Conservation (phyloP, 2,797 vertebrate species). For the Sorex maritimensis region DNA sequence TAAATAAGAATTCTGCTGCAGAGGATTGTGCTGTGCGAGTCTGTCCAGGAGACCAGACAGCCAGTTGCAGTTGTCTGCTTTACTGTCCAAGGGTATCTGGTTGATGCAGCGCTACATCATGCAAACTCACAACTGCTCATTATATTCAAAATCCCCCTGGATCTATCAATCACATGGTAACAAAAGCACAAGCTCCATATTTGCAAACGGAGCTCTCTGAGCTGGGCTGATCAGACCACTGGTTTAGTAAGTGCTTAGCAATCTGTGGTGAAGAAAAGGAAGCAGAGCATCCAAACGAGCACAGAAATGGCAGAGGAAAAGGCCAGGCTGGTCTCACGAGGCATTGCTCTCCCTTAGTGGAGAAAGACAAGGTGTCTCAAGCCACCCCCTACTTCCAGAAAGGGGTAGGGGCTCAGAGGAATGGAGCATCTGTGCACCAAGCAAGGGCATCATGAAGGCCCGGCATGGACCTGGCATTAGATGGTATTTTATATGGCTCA, state of each 20-base stretch:
- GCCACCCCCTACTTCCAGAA: background rate
- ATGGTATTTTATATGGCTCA: too few relatives aligned
- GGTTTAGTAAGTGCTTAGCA: background rate
- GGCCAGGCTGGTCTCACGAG: background rate
- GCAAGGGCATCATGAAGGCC: background rate
- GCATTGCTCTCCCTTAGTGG: background rate
- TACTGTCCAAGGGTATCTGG: background rate
- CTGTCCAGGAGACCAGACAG: too few relatives aligned
- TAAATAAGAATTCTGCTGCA: too few relatives aligned
- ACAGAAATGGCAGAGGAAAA: background rate
- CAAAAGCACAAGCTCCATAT: background rate
- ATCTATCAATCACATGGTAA: background rate
- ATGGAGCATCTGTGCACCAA: background rate
- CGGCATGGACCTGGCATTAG: too few relatives aligned
- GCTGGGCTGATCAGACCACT: background rate
- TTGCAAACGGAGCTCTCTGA: background rate
- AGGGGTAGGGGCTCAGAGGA: background rate
- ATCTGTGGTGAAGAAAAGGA: background rate
- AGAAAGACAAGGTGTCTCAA: background rate
- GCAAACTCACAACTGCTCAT: constrained; percentile 19
- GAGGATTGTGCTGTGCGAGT: background rate
- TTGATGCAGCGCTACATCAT: background rate
- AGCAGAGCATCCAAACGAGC: background rate
- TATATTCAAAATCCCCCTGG: background rate
- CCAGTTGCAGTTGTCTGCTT: too few relatives aligned